Percentiles rank a stretch among this genome's conserved stretches.
These are phyloP conservation scores for Nebria ingens DNA, from an alignment of 1,140 invertebrate genomes.

Conservation along the genomic window DNA sequence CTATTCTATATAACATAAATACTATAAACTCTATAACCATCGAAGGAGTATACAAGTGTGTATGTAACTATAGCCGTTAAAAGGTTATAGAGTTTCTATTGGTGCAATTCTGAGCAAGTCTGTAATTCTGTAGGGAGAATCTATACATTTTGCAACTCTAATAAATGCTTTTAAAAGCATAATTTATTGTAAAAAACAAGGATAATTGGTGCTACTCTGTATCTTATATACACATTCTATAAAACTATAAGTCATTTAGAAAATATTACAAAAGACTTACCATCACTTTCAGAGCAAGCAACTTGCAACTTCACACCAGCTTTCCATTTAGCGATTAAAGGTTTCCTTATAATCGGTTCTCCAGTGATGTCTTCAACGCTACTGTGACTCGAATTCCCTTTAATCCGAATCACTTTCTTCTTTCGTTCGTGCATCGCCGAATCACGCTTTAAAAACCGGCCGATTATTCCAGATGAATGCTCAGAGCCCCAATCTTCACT, in stretches of 20 bases:
- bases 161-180: no score
- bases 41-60: no score
- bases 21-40: no score
- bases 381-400: conserved; percentile 24
- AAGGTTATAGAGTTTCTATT: no score
- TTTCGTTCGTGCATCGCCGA: conserved; percentile 37
- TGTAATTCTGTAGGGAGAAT: no score
- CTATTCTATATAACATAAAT: no score
- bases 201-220: not conserved
- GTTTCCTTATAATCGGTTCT: conserved; percentile 34
- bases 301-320: conserved; percentile 56
- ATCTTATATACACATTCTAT: no score
- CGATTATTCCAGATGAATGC: conserved; percentile 56
- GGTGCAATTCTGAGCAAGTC: no score
- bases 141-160: no score
- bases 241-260: conserved; percentile 10
- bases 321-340: conserved; percentile 58
- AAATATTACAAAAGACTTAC: conserved; percentile 34
- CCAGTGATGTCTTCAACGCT: conserved; percentile 19
- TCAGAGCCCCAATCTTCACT: conserved; percentile 66
- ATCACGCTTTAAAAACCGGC: conserved; percentile 54
- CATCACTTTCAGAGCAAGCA: conserved; percentile 55
- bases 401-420: conserved; percentile 29
- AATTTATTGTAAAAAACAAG: conserved; percentile 1
- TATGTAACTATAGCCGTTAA: no score